A percentile compares a stretch with the other conserved stretches of the same genome.
Evolutionary conservation across 2,113 vertebrate species (phyloP).

Genomic region (Ardeotis arabs): DNA sequence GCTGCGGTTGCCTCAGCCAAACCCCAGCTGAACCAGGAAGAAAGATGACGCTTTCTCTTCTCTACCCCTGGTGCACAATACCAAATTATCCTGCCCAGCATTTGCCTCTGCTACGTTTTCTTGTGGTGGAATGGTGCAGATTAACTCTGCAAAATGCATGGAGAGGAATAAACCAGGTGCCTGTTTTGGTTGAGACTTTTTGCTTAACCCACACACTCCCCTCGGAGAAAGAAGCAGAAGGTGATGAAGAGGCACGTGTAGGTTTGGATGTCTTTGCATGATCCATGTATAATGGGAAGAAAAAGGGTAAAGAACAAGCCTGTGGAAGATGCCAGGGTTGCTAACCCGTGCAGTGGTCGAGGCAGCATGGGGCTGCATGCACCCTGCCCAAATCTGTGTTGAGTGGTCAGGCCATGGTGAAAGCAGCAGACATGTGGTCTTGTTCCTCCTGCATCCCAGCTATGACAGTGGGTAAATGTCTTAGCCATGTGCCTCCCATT

Average conservation of each 20-base stretch:
- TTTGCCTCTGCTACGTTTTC: not conserved
- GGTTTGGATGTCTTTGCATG: not conserved
- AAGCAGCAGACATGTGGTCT: not conserved
- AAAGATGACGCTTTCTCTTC: not conserved
- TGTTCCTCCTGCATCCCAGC: not conserved
- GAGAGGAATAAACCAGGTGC: not conserved
- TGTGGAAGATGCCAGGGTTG: not conserved
- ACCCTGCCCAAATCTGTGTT: not conserved
- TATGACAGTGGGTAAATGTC: not conserved
- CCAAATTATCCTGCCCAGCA: not conserved
- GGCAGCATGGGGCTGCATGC: accelerated
- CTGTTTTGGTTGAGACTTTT: not conserved
- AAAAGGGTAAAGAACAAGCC: not conserved
- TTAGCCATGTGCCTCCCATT: not conserved
- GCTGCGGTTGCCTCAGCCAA: not conserved
- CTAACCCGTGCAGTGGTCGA: not conserved
- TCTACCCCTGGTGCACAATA: not conserved
- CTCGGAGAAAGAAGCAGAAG: not conserved
- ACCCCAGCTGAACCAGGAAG: not conserved
- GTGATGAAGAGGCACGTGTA: not conserved
- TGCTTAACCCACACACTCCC: not conserved
- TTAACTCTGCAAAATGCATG: not conserved
- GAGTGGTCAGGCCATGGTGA: not conserved
- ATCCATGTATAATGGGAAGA: not conserved
- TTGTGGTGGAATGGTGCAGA: not conserved